A percentile compares a stretch with the other conserved stretches of the same genome.
Evolutionary conservation across 1,140 invertebrate genomes (phyloP).

Genomic region (Nixonia krombeini): DNA sequence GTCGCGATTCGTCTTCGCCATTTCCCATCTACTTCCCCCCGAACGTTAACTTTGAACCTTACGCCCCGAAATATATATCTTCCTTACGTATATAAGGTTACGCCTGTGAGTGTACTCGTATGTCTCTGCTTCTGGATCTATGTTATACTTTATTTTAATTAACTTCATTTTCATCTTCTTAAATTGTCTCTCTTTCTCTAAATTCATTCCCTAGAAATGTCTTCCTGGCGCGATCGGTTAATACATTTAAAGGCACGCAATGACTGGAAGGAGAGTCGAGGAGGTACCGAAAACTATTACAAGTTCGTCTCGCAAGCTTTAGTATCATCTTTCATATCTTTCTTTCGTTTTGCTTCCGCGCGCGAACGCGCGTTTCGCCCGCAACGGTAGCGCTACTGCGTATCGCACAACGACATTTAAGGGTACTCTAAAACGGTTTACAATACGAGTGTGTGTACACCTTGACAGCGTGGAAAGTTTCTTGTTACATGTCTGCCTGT

Average conservation of each 20-base stretch:
- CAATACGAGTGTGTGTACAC: conserved; percentile 17
- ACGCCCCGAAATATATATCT: conserved; percentile 22
- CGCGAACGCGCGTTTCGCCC: conserved; percentile 7
- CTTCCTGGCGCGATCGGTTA: conserved; percentile 52
- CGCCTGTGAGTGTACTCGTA: conserved; percentile 29
- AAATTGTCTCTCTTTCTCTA: conserved; percentile 20
- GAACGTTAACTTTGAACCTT: conserved; percentile 10
- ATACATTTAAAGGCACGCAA: conserved; percentile 63
- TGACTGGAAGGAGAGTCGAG: conserved; percentile 61
- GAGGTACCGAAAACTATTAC: conserved; percentile 49
- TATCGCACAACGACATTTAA: conserved; percentile 8
- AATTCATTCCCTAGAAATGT: conserved; percentile 52
- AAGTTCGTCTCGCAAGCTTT: conserved; percentile 22
- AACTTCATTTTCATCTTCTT: conserved; percentile 19
- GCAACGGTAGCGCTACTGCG: neutral
- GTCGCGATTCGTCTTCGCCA: neutral
- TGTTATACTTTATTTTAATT: conserved; percentile 22
- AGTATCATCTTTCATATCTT: conserved; percentile 8
- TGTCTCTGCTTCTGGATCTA: conserved; percentile 21
- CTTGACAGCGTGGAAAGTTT: conserved; percentile 11
- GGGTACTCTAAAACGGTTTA: conserved; percentile 18
- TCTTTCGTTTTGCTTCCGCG: conserved; percentile 8
- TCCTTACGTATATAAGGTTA: conserved; percentile 29
- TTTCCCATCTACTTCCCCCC: neutral
- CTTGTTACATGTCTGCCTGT: conserved; percentile 2